Conservation (phyloP, 2,113 vertebrate genomes). For the Benthochromis sp. region DNA sequence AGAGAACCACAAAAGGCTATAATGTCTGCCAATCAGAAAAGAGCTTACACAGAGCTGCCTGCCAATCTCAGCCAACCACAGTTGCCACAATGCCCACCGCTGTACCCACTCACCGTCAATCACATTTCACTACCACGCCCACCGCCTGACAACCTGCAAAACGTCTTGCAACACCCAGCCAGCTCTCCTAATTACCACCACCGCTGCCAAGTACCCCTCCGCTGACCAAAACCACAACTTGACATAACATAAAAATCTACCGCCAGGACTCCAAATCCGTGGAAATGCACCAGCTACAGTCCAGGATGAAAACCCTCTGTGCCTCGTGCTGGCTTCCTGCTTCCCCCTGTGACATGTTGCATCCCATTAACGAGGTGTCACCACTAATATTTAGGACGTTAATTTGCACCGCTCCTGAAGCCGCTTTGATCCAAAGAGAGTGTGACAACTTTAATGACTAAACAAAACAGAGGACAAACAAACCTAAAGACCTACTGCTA, state of each 20-base stretch:
- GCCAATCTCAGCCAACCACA: constrained; percentile 51
- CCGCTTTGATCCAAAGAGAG: constrained; percentile 55
- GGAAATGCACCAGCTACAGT: background rate
- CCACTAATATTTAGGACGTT: constrained; percentile 36
- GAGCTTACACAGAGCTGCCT: constrained; percentile 36
- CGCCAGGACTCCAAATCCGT: background rate
- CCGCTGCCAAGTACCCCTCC: constrained; percentile 1
- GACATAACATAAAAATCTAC: background rate
- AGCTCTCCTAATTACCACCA: constrained; percentile 20
- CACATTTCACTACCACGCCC: constrained; percentile 16
- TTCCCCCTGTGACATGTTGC: background rate
- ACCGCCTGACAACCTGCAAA: constrained; percentile 43
- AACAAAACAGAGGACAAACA: constrained; percentile 62
- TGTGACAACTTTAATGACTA: constrained; percentile 65
- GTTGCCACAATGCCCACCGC: constrained; percentile 22
- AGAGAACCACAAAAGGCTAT: constrained; percentile 19
- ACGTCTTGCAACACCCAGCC: background rate
- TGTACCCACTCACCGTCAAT: constrained; percentile 47
- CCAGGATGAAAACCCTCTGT: background rate
- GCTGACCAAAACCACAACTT: background rate
- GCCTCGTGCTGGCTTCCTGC: background rate
- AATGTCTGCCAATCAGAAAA: constrained; percentile 36
- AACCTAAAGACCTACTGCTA: constrained; percentile 45
- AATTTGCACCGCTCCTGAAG: constrained; percentile 44
- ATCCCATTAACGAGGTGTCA: constrained; percentile 57